Percentiles rank a stretch among this genome's conserved stretches.
phyloP scores from a whole-genome alignment of 2,888 invertebrate genomes.

The Drosophila longiperda region DNA sequence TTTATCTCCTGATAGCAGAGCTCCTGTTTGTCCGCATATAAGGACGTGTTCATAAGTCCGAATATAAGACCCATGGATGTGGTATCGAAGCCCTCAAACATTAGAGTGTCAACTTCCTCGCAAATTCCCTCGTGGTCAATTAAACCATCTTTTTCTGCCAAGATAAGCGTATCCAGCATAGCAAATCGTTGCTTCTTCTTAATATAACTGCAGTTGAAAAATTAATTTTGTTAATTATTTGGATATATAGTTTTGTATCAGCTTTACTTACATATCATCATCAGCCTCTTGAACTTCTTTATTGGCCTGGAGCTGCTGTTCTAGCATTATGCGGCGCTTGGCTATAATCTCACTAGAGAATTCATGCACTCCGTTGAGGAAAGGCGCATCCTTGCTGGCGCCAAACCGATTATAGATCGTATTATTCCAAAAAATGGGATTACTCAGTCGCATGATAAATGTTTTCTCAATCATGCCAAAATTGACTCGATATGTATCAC shows the following conservation, averaged over 20 bases:
- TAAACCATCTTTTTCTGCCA: slow-evolving; percentile 71
- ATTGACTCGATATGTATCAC: slow-evolving; percentile 72
- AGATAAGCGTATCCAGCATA: slow-evolving; percentile 77
- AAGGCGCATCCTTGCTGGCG: slow-evolving; percentile 44
- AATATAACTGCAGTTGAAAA: slow-evolving; percentile 40
- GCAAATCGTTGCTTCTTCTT: slow-evolving; percentile 75
- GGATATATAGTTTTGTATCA: background rate
- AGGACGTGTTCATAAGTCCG: slow-evolving; percentile 72
- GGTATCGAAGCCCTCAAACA: slow-evolving; percentile 83
- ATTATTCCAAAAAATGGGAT: slow-evolving; percentile 63
- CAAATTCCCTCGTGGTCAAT: slow-evolving; percentile 86
- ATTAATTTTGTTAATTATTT: background rate
- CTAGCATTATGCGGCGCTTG: slow-evolving; percentile 66
- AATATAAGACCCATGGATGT: slow-evolving; percentile 79
- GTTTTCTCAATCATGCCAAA: slow-evolving; percentile 70
- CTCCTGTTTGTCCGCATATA: slow-evolving; percentile 72
- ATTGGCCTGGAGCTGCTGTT: slow-evolving; percentile 32
- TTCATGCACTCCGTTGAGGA: slow-evolving; percentile 66
- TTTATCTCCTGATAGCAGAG: slow-evolving; percentile 73
- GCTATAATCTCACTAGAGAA: slow-evolving; percentile 81
- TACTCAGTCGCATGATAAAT: slow-evolving; percentile 68
- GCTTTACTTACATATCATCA: slow-evolving; percentile 51
- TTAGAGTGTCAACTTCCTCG: slow-evolving; percentile 90
- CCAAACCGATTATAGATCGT: slow-evolving; percentile 56
- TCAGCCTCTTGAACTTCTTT: slow-evolving; percentile 13